A percentile compares a stretch with the other conserved stretches of the same genome.
Conservation (phyloP, 2,888 invertebrate genomes). For the Leucophenga maculata region DNA sequence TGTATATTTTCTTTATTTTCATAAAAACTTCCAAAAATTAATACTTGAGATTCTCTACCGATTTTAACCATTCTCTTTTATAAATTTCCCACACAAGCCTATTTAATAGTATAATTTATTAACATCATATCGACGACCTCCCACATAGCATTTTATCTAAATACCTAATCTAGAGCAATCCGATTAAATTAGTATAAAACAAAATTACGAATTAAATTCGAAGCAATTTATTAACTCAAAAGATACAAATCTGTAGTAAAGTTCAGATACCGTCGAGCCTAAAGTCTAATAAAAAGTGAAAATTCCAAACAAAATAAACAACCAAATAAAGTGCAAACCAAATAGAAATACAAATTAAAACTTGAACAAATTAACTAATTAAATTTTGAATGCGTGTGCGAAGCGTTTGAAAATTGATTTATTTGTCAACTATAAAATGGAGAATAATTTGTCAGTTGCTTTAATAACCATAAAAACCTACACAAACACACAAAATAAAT, state of each 20-base stretch:
- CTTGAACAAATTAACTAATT: constrained; percentile 20
- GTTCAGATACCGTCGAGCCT: no score
- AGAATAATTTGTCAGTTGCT: constrained; percentile 23
- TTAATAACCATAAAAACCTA: neutral
- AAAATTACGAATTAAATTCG: constrained; percentile 8
- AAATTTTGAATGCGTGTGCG: constrained; percentile 12
- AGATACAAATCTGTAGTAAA: neutral
- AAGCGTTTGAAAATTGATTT: constrained; percentile 18
- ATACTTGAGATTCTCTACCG: no score
- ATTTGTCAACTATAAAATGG: constrained; percentile 16
- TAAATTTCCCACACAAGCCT: no score
- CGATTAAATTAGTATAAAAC: neutral
- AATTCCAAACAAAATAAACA: no score
- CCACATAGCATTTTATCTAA: neutral
- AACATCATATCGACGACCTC: neutral
- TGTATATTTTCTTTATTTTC: no score
- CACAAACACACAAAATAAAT: constrained; percentile 16
- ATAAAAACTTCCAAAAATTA: no score
- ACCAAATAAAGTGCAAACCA: neutral
- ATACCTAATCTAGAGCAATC: no score
- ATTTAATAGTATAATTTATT: no score
- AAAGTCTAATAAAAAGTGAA: no score
- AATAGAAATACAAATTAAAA: neutral
- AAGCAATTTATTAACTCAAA: no score
- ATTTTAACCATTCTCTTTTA: no score